phyloP scores from a whole-genome alignment of 37 sponge, comb jelly and placozoan species.

The Diacarnus erythraeanus region DNA sequence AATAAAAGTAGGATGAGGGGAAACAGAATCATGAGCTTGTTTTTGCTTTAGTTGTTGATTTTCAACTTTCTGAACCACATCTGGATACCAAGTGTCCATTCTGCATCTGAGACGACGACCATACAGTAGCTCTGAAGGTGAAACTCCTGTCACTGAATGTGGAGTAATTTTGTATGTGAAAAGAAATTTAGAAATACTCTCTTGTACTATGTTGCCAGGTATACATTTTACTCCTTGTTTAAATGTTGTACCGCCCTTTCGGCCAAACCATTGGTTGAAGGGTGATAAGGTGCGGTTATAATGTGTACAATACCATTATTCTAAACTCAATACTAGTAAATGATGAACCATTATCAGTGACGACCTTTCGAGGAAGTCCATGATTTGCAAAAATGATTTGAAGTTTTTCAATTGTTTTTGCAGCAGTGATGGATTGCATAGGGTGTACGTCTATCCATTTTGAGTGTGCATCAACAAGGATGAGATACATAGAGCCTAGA shows the following conservation, averaged over 20 bases:
- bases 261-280: conserved; percentile 43
- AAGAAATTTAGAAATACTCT: too few relatives aligned
- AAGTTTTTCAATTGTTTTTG: conserved; percentile 13
- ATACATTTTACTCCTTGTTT: neutral
- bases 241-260: conserved; percentile 42
- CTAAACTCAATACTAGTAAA: conserved; percentile 18
- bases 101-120: neutral
- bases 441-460: neutral
- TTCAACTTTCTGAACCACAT: neutral
- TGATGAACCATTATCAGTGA: conserved; percentile 27
- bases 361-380: conserved; percentile 17
- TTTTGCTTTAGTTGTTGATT: neutral
- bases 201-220: neutral
- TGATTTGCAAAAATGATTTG: conserved; percentile 15
- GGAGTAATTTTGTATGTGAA: conserved; percentile 14
- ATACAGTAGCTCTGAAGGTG: conserved; percentile 15
- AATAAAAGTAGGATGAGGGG: neutral
- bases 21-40: neutral
- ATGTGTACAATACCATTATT: conserved; percentile 20
- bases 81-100: neutral
- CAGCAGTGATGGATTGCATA: conserved; percentile 10
- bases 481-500: neutral
- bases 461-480: conserved; percentile 11
- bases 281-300: conserved; percentile 25
- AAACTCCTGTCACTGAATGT: conserved; percentile 15